A percentile compares a stretch with the other conserved stretches of the same genome.
Evolutionary conservation across 2,113 vertebrate genomes (phyloP).

Genomic region (Cyanoderma ruficeps): DNA sequence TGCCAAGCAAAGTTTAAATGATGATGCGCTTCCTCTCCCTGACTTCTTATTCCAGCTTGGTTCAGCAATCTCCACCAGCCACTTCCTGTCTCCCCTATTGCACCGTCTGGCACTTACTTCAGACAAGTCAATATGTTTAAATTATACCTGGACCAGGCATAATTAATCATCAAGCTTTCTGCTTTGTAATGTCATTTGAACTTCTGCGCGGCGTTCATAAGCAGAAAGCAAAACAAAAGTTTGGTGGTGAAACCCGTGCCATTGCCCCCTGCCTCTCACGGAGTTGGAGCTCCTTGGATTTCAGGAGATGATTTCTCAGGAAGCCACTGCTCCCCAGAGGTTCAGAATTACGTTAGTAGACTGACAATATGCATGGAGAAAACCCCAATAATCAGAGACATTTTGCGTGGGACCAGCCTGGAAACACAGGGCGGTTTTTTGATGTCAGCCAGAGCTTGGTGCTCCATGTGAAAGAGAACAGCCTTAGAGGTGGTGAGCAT

Average conservation of each 20-base stretch:
- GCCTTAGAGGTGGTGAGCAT: not conserved
- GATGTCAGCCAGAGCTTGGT: not conserved
- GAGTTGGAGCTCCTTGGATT: not conserved
- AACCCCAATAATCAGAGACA: not conserved
- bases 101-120: slow-evolving; percentile 72
- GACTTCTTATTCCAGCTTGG: slow-evolving; percentile 56
- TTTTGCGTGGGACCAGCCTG: not conserved
- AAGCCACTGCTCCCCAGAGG: not conserved
- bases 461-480: accelerated
- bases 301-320: accelerated
- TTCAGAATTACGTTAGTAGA: not conserved
- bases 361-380: not conserved
- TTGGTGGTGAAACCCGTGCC: not conserved
- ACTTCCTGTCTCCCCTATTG: slow-evolving; percentile 75
- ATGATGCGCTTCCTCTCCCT: slow-evolving; percentile 52
- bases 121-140: slow-evolving; percentile 77
- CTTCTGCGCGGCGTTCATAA: slow-evolving; percentile 37
- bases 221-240: slow-evolving; percentile 56
- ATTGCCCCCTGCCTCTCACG: accelerated
- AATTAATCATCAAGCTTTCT: slow-evolving; percentile 76
- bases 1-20: slow-evolving; percentile 64
- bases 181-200: slow-evolving; percentile 58
- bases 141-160: slow-evolving; percentile 68
- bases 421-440: not conserved
- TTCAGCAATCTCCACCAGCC: slow-evolving; percentile 73